Evolutionary conservation across 2,797 vertebrate genomes (phyloP).

Genomic region (Anabacerthia variegaticeps): DNA sequence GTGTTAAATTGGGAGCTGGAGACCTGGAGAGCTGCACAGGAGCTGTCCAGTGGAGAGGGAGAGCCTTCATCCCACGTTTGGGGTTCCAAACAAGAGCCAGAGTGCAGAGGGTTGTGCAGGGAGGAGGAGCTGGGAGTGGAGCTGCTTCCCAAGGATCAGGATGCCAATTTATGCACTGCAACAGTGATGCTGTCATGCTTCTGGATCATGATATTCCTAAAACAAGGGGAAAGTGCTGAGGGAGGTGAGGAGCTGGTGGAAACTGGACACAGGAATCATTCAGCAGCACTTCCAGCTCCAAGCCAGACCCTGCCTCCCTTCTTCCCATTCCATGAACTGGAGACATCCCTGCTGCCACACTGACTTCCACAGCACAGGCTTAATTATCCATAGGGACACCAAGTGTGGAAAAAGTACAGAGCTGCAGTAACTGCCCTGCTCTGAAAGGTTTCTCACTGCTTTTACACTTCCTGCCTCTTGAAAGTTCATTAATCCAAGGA

Average conservation of each 20-base stretch:
- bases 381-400: rapidly evolving
- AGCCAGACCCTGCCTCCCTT: neutral
- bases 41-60: neutral
- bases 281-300: neutral
- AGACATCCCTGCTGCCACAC: neutral
- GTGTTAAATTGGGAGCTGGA: neutral
- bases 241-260: neutral
- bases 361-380: rapidly evolving
- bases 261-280: rapidly evolving
- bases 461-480: neutral
- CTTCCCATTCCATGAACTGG: rapidly evolving
- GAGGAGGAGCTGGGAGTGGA: neutral
- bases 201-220: conserved; percentile 92
- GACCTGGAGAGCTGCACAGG: neutral
- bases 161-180: conserved; percentile 93
- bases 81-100: neutral
- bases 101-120: neutral
- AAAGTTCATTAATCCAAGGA: rapidly evolving
- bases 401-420: rapidly evolving
- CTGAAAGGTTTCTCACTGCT: neutral
- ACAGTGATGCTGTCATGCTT: conserved; percentile 91
- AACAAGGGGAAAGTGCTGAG: neutral
- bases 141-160: conserved; percentile 66
- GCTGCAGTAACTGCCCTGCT: neutral
- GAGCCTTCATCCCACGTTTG: neutral